phyloP scores from a whole-genome alignment of 2,113 vertebrate species.

The Oreochromis aureus region DNA sequence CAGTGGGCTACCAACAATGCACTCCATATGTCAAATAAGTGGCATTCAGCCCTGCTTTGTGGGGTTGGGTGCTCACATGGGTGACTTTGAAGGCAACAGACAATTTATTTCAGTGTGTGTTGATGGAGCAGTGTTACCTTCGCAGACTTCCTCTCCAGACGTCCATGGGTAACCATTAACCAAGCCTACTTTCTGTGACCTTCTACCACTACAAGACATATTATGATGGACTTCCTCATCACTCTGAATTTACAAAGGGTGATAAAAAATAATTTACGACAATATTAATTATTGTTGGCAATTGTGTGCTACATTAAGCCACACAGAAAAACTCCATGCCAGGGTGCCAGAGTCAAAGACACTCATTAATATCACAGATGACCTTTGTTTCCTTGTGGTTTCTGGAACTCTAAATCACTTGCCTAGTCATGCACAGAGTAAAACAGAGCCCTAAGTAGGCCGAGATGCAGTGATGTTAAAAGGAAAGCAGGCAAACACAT shows the following conservation, averaged over 20 bases:
- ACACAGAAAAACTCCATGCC: constrained; percentile 12
- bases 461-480: constrained; percentile 3
- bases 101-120: not conserved
- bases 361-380: constrained; percentile 37
- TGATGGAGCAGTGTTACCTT: constrained; percentile 16
- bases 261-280: constrained; percentile 1
- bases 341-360: constrained; percentile 39
- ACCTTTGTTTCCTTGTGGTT: constrained; percentile 32
- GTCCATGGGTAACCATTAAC: constrained; percentile 57
- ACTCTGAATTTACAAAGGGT: constrained; percentile 13
- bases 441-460: not conserved
- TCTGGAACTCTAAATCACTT: constrained; percentile 16
- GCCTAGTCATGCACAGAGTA: not conserved
- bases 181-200: constrained; percentile 16
- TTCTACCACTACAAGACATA: constrained; percentile 17
- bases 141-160: not conserved
- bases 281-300: constrained; percentile 45
- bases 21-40: constrained; percentile 37
- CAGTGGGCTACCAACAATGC: constrained; percentile 22
- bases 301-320: constrained; percentile 12
- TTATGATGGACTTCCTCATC: constrained; percentile 43
- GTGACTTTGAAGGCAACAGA: constrained; percentile 31
- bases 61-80: not conserved
- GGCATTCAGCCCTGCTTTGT: not conserved
- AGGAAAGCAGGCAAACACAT: constrained; percentile 13